A percentile compares a stretch with the other conserved stretches of the same genome.
Conservation (phyloP, 1,140 invertebrate genomes). For the Venturia canescens region DNA sequence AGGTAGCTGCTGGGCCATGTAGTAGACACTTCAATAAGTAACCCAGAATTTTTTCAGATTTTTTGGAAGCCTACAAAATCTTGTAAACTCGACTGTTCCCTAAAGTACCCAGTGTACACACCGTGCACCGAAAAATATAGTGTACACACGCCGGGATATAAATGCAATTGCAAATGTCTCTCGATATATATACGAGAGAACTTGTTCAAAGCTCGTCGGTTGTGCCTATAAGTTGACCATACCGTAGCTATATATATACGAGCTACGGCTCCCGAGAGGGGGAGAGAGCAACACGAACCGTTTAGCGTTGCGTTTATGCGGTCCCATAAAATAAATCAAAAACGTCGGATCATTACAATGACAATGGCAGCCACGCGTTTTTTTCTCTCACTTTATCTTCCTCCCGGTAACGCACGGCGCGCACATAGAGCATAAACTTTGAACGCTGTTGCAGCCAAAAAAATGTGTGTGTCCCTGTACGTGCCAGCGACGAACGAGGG, state of each 20-base stretch:
- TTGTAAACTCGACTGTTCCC: too few species aligned
- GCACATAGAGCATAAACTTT: too few species aligned
- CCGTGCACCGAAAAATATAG: too few species aligned
- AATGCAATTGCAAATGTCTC: too few species aligned
- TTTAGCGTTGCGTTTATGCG: slow-evolving; percentile 69
- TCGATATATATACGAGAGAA: slow-evolving; percentile 9
- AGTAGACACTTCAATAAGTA: too few species aligned
- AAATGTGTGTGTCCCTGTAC: too few species aligned
- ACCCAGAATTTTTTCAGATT: too few species aligned
- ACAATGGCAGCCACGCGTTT: slow-evolving; percentile 59
- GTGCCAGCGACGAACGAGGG: too few species aligned
- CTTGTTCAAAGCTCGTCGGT: slow-evolving; percentile 15
- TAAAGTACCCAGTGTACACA: too few species aligned
- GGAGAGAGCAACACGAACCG: slow-evolving; percentile 50
- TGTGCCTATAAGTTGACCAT: slow-evolving; percentile 22
- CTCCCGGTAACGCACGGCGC: not conserved
- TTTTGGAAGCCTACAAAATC: too few species aligned
- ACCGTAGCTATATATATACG: not conserved
- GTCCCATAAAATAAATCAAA: slow-evolving; percentile 73
- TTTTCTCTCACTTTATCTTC: not conserved
- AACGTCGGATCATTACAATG: slow-evolving; percentile 68
- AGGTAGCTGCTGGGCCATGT: too few species aligned
- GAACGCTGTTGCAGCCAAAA: too few species aligned
- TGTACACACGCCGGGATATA: not conserved
- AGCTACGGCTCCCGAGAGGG: not conserved